phyloP scores from a whole-genome alignment of 92 coral and sea anemone species.

The Micromussa lordhowensis region DNA sequence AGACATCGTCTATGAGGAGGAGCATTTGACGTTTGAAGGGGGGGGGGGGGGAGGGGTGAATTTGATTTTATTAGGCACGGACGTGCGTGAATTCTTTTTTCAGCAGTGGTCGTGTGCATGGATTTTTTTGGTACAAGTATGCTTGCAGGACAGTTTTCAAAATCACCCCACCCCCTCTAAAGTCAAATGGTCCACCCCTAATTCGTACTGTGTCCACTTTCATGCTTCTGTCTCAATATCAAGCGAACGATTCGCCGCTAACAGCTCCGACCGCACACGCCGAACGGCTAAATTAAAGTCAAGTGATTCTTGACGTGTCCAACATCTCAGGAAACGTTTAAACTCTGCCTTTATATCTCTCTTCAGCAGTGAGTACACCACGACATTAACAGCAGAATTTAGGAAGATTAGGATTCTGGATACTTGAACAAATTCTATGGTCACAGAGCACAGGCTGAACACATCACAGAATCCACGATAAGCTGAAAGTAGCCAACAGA shows the following conservation, averaged over 20 bases:
- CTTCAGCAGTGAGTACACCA: conserved; percentile 54
- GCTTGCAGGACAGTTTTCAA: no score
- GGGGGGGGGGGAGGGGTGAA: no score
- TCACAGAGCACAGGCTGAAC: conserved; percentile 30
- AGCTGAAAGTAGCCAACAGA: conserved; percentile 55
- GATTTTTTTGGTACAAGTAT: no score
- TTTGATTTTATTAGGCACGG: no score
- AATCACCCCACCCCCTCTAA: no score
- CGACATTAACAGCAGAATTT: conserved; percentile 45
- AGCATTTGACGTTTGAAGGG: no score
- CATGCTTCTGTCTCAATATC: background rate
- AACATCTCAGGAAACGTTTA: conserved; percentile 14
- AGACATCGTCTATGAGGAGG: no score
- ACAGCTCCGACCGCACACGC: background rate
- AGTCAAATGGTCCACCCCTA: background rate
- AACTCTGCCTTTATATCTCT: conserved; percentile 15
- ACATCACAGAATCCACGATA: conserved; percentile 47
- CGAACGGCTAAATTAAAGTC: background rate
- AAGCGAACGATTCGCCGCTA: background rate
- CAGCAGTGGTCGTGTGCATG: no score
- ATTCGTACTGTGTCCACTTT: background rate
- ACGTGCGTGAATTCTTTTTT: no score
- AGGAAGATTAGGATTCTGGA: conserved; percentile 50
- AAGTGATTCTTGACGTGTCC: conserved; percentile 16
- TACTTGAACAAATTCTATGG: conserved; percentile 15